Evolutionary conservation across 2,797 vertebrate species (phyloP), one percentile per base, ranked within the genome.

Genomic region (Acipenser transmontanus): DNA sequence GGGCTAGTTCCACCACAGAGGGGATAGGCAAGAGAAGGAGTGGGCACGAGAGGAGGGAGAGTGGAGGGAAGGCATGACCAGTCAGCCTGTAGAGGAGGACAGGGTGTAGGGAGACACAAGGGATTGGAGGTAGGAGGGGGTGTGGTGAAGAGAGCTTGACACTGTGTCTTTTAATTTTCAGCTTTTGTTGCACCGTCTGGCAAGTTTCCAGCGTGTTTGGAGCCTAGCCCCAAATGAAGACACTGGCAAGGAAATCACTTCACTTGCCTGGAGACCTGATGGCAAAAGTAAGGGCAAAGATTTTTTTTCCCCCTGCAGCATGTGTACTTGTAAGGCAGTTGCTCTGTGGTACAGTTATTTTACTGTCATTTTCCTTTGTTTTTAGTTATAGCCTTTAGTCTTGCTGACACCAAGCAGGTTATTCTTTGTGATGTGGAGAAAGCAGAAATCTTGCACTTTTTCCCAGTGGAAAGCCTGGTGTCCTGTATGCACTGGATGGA

Each of bases 401-500:
- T 98, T n/a, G 88, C 89, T 66, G 97, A 99, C 78, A 97, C 94
- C 63, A 96, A 92, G 72, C 88, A 91, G 77, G 92, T 98, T 63
- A 90, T 99, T 60, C 81, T 99, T 61, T 99, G 97, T 80, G 96
- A 98, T 59, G 95, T 95, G 4, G 97, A 99, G 82, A 99, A 99
- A 68, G 96, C 97, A 7, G 97, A 99, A 80, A 96, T 96, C 72
- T 88, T 99, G 63, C 96, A 99, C 59, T 89, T 93, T 63, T 98
- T 98, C 71, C 87, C 91, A 0, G 86, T 97, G 78, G 91, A 92
- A 66, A 87, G 75, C 0, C 80, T 90, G 0, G 84, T 97, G 17
- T 94, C 94, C 7, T 98, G 94, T 71, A 98, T 99, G 97, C 92
- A 96, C 51, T 99, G 97, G 97, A 97, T 96, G 93, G 96, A 99